Conservation (phyloP, 2,113 vertebrate genomes). For the Lontra canadensis region DNA sequence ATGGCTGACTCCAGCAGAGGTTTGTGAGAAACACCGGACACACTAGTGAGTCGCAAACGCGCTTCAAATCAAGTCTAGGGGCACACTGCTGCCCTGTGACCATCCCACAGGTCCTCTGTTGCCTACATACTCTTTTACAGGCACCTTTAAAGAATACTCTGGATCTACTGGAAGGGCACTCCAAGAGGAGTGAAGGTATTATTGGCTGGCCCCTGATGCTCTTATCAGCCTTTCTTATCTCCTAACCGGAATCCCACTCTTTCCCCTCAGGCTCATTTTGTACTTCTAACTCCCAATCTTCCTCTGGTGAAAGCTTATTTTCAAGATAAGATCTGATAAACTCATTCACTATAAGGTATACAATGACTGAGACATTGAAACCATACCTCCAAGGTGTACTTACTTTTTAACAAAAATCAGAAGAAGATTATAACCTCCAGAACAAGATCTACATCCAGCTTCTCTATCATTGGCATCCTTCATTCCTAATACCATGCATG, state of each 20-base stretch:
- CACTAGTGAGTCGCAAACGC: not conserved
- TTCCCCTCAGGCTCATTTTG: not conserved
- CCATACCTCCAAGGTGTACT: not conserved
- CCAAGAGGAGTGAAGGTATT: not conserved
- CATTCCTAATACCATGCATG: not conserved
- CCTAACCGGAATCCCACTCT: not conserved
- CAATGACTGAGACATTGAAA: not conserved
- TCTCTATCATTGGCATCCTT: not conserved
- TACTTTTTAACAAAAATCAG: conserved; percentile 12
- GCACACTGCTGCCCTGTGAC: not conserved
- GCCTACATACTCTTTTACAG: not conserved
- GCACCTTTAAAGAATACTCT: not conserved
- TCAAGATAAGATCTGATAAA: conserved; percentile 24
- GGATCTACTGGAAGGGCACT: not conserved
- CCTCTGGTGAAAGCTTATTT: not conserved
- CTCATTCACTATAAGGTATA: not conserved
- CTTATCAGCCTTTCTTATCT: not conserved
- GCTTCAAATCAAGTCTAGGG: not conserved
- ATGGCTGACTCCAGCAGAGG: not conserved
- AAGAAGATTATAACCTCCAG: not conserved
- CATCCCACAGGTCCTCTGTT: not conserved
- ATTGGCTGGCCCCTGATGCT: not conserved
- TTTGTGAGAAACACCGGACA: not conserved
- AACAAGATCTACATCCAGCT: not conserved
- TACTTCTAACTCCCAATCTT: not conserved